Conservation (phyloP, 2,113 vertebrate species). For the Datnioides undecimradiatus region DNA sequence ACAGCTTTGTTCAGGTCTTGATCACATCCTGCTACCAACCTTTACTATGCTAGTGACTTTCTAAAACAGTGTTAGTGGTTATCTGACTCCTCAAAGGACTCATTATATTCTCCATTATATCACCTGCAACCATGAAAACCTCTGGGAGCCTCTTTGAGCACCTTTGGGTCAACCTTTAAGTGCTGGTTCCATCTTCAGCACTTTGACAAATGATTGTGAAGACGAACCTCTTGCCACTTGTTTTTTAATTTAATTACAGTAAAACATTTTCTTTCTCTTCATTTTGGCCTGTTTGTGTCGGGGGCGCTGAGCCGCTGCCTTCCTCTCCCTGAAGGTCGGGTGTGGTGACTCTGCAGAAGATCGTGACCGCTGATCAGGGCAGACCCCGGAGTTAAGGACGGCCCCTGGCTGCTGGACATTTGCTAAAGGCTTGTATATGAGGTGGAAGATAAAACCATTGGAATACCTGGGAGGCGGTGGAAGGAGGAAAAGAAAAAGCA, state of each 20-base stretch:
- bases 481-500: background rate
- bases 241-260: background rate
- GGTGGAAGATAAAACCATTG: conserved; percentile 63
- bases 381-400: background rate
- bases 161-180: no score
- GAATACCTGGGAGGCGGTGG: conserved; percentile 31
- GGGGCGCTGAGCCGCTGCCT: background rate
- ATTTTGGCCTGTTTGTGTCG: background rate
- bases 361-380: background rate
- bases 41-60: background rate
- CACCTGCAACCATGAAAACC: background rate
- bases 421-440: conserved; percentile 50
- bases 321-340: background rate
- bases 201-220: no score
- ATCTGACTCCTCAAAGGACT: no score
- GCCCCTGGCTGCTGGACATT: background rate
- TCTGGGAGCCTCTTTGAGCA: no score
- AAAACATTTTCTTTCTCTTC: background rate
- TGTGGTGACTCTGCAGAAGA: background rate
- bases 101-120: no score
- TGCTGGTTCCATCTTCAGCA: no score
- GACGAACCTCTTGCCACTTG: background rate
- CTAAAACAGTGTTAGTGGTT: background rate
- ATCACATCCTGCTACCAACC: background rate
- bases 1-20: background rate